Base-by-base conservation (phyloP, 2,888 invertebrate genomes). In the Eucriotettix oculatus region DNA sequence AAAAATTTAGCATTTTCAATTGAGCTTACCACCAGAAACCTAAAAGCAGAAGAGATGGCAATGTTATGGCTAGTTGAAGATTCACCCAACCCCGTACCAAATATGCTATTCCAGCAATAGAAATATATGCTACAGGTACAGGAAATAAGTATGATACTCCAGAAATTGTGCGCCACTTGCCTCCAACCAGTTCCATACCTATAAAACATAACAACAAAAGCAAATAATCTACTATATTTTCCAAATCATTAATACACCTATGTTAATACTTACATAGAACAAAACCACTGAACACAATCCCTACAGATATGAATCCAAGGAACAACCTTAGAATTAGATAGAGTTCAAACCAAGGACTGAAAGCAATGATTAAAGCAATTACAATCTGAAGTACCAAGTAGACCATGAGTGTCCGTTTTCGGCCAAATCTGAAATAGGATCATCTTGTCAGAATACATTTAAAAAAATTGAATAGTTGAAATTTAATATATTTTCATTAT, bases 121-220 rank as follows among this genome's bases (percentile, higher is more conserved):
- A 77, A 68, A 87, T 81, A 69, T 87, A 89, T 53, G 87, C 84
- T 58, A 88, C 71, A 16, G 88, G 87, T 63, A 89, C 79, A 62
- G 88, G 88, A 71, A 89, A 86, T 68, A 88, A 79, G 72, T 87
- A 88, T 67, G 86, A 86, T 62, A 89, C 86, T 60, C 89, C 89
- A 2, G 87, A 84, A 61, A 88, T 83, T 5, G 87, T 87, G 63
- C 87, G 79, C 87, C 87, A 87, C 66, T 85, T 83, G 2, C 87
- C 87, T 16, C 86, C 87, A 7, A 88, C 87, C 60, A 87, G 75
- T 71, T 89, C 89, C 66, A 88, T 86, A 48, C 86, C 83, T 73
- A 62, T 29, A 7, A 29, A 29, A 7, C 29, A 29, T 2, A 29
- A 29, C 29, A 29, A 29, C 29, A 29, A 29, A n/a, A n/a, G n/a